A percentile compares a stretch with the other conserved stretches of the same genome.
Evolutionary conservation across 2,113 vertebrate genomes (phyloP).

Genomic region (Seriola dumerili): DNA sequence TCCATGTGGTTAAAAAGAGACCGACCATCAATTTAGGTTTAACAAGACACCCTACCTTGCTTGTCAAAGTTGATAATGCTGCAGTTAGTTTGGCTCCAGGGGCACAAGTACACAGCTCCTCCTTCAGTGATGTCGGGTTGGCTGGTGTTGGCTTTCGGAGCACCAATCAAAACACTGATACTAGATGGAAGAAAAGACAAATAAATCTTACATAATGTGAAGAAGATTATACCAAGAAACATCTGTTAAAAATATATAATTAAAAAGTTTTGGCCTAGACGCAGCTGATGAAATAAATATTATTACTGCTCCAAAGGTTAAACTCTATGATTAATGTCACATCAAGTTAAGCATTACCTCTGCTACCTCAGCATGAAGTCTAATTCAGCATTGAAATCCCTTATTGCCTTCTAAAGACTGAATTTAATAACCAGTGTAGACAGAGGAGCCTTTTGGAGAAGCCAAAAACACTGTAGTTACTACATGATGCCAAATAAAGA

Average conservation of each 20-base stretch:
- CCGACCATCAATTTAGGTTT: neutral
- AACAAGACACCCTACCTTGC: constrained; percentile 82
- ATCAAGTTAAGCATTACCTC: neutral
- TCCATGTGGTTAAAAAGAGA: neutral
- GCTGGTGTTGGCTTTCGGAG: constrained; percentile 91
- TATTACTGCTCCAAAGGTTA: neutral
- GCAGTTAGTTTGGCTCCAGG: constrained; percentile 84
- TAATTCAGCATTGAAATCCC: neutral
- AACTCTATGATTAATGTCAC: neutral
- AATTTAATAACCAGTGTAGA: neutral
- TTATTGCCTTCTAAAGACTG: neutral
- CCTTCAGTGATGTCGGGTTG: constrained; percentile 87
- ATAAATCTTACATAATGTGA: neutral
- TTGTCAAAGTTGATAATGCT: constrained; percentile 87
- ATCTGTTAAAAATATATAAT: neutral
- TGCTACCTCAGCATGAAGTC: constrained; percentile 1
- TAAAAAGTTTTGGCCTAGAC: neutral
- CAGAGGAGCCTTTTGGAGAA: neutral
- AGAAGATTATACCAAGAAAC: neutral
- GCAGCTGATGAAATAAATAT: neutral
- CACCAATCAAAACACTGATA: constrained; percentile 90
- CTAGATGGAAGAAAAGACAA: constrained; percentile 69
- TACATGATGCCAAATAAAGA: neutral
- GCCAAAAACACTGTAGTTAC: constrained; percentile 1
- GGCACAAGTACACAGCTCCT: constrained; percentile 90